These are phyloP conservation scores for Streptopelia turtur DNA, from an alignment of 2,797 vertebrate species.

Conservation along the genomic window DNA sequence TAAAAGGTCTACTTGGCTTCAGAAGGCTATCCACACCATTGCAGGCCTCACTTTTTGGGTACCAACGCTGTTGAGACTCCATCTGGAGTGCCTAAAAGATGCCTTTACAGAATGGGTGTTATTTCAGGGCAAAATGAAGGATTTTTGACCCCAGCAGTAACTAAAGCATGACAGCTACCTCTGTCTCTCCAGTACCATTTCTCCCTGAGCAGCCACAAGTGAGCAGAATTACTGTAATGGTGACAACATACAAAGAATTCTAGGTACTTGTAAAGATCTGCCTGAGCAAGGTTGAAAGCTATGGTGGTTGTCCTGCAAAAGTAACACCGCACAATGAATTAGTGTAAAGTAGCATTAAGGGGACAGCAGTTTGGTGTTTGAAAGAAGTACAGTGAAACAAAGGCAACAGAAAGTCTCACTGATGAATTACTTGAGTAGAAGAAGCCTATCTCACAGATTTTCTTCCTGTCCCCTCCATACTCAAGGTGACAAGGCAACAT, in stretches of 20 bases:
- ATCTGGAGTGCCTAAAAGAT: background rate
- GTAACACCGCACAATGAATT: background rate
- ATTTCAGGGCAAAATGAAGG: background rate
- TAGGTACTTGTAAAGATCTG: background rate
- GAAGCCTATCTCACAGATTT: background rate
- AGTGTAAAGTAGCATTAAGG: background rate
- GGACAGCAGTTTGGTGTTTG: background rate
- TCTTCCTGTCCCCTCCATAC: fast-evolving
- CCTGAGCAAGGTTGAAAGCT: background rate
- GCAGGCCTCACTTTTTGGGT: background rate
- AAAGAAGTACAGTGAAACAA: background rate
- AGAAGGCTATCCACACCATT: fast-evolving
- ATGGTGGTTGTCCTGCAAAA: background rate
- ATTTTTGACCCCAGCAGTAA: background rate
- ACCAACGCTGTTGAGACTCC: background rate
- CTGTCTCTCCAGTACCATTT: background rate
- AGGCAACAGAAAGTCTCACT: background rate
- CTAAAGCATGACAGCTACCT: background rate
- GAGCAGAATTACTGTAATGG: background rate
- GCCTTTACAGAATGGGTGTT: background rate
- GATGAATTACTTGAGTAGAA: background rate
- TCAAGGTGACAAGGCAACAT: fast-evolving
- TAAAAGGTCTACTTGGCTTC: background rate
- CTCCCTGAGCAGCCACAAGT: background rate
- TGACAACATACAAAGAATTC: background rate